phyloP scores from a whole-genome alignment of 2,888 invertebrate species.

The Chirona hameri region DNA sequence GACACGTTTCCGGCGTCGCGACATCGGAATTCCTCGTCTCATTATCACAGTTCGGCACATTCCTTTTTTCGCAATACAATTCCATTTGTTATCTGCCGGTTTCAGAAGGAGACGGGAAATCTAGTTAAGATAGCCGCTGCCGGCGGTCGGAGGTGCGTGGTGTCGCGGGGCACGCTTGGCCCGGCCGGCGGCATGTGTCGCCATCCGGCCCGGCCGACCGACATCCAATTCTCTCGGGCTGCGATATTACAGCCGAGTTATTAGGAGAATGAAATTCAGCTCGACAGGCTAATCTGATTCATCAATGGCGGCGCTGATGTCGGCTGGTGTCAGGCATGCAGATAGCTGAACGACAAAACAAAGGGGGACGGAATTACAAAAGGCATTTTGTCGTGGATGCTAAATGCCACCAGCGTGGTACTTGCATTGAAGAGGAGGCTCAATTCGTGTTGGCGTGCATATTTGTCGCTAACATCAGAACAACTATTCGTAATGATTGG shows the following conservation, averaged over 20 bases:
- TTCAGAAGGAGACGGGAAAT: neutral
- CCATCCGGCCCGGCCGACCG: too few species aligned
- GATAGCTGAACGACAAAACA: neutral
- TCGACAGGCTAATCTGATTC: neutral
- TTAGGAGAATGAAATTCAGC: neutral
- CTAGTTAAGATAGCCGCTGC: neutral
- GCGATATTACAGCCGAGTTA: neutral
- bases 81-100: too few species aligned
- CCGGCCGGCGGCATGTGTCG: too few species aligned
- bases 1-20: too few species aligned
- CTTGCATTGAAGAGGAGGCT: too few species aligned
- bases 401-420: neutral
- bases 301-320: neutral
- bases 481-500: too few species aligned
- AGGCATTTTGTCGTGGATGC: neutral
- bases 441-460: too few species aligned
- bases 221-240: neutral
- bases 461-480: too few species aligned
- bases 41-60: too few species aligned
- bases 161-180: neutral
- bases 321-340: neutral
- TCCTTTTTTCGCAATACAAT: too few species aligned
- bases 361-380: neutral
- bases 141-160: neutral
- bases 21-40: too few species aligned